Evolutionary conservation across 2,797 vertebrate species (phyloP).

Genomic region (Coregonus sp.): DNA sequence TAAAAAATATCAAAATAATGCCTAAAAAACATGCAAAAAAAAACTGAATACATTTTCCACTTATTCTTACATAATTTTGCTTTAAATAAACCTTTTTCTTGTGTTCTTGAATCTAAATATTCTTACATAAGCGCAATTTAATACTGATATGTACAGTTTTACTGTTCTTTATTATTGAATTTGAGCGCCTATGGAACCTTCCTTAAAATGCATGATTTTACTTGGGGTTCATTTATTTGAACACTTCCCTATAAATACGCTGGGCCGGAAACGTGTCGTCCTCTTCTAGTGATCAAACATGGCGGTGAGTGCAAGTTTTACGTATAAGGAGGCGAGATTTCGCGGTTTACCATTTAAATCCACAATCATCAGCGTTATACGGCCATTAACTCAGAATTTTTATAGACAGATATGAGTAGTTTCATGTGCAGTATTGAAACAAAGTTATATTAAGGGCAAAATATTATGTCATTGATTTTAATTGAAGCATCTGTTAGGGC

Average conservation of each 20-base stretch:
- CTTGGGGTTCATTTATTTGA: conserved; percentile 1
- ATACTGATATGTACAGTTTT: background rate
- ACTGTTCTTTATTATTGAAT: background rate
- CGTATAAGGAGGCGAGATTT: conserved; percentile 35
- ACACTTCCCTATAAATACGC: conserved; percentile 66
- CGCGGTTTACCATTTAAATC: conserved; percentile 61
- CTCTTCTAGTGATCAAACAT: conserved; percentile 89
- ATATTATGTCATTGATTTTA: background rate
- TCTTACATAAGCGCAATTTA: background rate
- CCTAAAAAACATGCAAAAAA: no score
- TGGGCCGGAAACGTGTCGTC: conserved; percentile 66
- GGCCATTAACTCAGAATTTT: rapidly evolving
- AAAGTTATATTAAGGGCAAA: conserved; percentile 29
- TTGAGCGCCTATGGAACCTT: background rate
- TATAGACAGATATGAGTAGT: rapidly evolving
- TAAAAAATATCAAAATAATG: no score
- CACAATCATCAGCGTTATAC: conserved; percentile 63
- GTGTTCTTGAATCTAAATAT: no score
- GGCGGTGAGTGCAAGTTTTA: conserved; percentile 84
- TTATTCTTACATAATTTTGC: no score
- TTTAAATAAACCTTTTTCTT: no score
- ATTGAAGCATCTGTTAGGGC: conserved; percentile 32
- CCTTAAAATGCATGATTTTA: rapidly evolving
- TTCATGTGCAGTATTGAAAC: rapidly evolving
- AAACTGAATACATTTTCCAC: no score